These are phyloP conservation scores for Labeo rohita DNA, from an alignment of 2,113 vertebrate genomes.

Conservation along the genomic window DNA sequence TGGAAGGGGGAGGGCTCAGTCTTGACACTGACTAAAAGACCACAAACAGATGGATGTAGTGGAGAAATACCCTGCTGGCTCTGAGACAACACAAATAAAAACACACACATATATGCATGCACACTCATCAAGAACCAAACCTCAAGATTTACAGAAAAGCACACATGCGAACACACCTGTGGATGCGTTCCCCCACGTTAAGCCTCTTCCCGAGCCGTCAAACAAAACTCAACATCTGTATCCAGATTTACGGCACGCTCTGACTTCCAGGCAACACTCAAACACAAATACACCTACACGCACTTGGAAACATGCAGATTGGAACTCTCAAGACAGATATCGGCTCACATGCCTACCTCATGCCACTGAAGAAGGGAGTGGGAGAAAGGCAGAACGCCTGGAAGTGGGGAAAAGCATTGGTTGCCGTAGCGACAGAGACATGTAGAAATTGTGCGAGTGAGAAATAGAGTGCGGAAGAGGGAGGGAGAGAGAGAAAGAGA, in stretches of 20 bases:
- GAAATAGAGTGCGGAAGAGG: constrained; percentile 60
- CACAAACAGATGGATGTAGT: constrained; percentile 64
- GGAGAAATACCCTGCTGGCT: constrained; percentile 38
- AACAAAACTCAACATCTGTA: constrained; percentile 30
- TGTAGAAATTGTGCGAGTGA: constrained; percentile 67
- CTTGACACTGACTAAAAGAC: constrained; percentile 62
- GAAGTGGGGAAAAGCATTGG: constrained; percentile 77
- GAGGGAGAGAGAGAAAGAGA: constrained; percentile 54
- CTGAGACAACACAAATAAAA: constrained; percentile 52
- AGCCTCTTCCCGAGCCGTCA: constrained; percentile 25
- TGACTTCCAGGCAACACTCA: background rate
- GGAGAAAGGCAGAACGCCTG: constrained; percentile 68
- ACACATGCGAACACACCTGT: constrained; percentile 26
- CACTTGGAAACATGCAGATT: constrained; percentile 18
- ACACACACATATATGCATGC: constrained; percentile 32
- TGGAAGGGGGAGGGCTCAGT: constrained; percentile 59
- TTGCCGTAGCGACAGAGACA: constrained; percentile 84
- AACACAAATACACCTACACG: constrained; percentile 40
- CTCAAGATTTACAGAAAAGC: background rate
- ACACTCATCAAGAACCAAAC: background rate
- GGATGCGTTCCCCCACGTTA: background rate
- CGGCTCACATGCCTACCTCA: constrained; percentile 80
- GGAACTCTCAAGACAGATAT: constrained; percentile 64
- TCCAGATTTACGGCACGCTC: background rate
- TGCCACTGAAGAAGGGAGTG: constrained; percentile 76